Percentiles rank a stretch among this genome's conserved stretches.
phyloP scores from a whole-genome alignment of 2,797 vertebrate species.

The Sebastes elongatus region DNA sequence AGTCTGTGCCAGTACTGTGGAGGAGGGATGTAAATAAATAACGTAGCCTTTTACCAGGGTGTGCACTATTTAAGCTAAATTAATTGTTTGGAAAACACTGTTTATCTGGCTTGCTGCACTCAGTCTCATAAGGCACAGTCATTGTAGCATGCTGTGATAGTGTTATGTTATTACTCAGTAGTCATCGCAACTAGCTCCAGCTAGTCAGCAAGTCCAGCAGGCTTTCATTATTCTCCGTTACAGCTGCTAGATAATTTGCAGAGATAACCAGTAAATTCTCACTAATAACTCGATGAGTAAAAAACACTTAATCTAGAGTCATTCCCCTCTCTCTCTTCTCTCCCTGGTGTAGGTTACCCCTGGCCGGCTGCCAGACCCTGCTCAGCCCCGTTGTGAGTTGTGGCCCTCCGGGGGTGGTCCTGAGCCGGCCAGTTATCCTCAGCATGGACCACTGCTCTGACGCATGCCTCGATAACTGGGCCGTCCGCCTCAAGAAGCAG shows the following conservation, averaged over 20 bases:
- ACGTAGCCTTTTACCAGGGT: constrained; percentile 63
- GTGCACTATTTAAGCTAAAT: constrained; percentile 75
- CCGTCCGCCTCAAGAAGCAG: constrained; percentile 96
- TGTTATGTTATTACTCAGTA: constrained; percentile 41
- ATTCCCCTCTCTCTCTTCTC: neutral
- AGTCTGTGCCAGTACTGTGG: constrained; percentile 59
- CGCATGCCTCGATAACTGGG: constrained; percentile 95
- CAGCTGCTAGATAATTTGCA: constrained; percentile 56
- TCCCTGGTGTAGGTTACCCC: constrained; percentile 87
- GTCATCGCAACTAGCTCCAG: constrained; percentile 38
- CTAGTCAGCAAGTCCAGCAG: constrained; percentile 39
- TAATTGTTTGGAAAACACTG: constrained; percentile 68
- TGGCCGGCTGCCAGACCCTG: constrained; percentile 96
- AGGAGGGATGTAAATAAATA: constrained; percentile 78
- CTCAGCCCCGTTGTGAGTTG: constrained; percentile 98
- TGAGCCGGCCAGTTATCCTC: constrained; percentile 95
- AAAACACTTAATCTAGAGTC: constrained; percentile 46
- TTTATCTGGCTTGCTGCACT: constrained; percentile 59
- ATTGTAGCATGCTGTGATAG: constrained; percentile 23
- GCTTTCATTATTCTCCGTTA: constrained; percentile 53
- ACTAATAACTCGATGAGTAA: constrained; percentile 46
- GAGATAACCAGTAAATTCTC: constrained; percentile 48
- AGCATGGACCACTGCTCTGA: constrained; percentile 98
- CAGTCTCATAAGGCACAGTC: constrained; percentile 43
- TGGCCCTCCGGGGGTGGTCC: constrained; percentile 94